phyloP scores from a whole-genome alignment of 2,888 invertebrate genomes.

The Drosophila affinis region DNA sequence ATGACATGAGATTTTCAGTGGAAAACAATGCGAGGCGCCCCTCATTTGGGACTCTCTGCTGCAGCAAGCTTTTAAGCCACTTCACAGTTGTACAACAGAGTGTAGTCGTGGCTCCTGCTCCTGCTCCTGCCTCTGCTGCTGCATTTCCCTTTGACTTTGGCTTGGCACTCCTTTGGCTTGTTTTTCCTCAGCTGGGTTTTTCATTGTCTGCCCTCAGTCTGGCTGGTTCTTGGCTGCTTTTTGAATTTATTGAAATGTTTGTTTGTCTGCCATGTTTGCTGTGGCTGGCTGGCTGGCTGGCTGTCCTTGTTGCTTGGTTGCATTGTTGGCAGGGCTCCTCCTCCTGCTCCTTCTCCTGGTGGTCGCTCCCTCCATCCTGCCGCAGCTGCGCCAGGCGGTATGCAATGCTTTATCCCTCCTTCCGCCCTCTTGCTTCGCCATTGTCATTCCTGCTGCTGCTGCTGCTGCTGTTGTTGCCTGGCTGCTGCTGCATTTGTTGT shows the following conservation, averaged over 20 bases:
- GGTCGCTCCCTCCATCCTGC: conserved; percentile 11
- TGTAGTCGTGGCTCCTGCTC: neutral
- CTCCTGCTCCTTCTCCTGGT: neutral
- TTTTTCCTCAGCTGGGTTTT: conserved; percentile 44
- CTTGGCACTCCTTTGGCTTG: conserved; percentile 76
- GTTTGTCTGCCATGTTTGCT: conserved; percentile 67
- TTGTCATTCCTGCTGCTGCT: conserved; percentile 25
- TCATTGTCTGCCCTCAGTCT: conserved; percentile 73
- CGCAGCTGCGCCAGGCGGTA: conserved; percentile 56
- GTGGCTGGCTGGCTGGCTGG: conserved; percentile 10
- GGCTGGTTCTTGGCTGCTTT: conserved; percentile 35
- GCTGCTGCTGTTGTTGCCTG: neutral
- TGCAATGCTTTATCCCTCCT: conserved; percentile 41
- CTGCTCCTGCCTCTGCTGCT: conserved; percentile 3
- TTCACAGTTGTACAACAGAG: conserved; percentile 46
- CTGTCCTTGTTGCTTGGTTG: conserved; percentile 41
- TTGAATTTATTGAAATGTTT: conserved; percentile 79
- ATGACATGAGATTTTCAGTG: conserved; percentile 81
- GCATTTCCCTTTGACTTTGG: conserved; percentile 22
- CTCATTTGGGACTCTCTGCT: conserved; percentile 27
- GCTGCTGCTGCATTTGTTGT: conserved; percentile 61
- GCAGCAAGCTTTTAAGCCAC: conserved; percentile 73
- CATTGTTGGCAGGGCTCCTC: conserved; percentile 54
- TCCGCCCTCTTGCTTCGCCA: conserved; percentile 1
- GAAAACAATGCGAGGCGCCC: conserved; percentile 51